Percentiles rank a stretch among this genome's conserved stretches.
Conservation (phyloP, 2,888 invertebrate genomes). For the Yponomeuta evonymella region DNA sequence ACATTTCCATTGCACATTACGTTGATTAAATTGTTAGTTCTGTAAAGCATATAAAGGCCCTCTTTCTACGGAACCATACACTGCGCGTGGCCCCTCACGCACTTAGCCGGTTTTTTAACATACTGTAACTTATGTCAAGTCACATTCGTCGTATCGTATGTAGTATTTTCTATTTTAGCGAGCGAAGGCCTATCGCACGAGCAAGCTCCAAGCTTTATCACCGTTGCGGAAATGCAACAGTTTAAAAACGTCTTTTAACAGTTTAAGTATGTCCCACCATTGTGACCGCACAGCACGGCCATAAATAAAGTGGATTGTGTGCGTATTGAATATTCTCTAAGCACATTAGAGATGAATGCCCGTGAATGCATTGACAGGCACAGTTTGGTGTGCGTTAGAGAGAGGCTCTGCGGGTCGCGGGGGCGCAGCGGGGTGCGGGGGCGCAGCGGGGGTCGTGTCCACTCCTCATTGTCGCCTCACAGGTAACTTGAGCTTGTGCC, state of each 20-base stretch:
- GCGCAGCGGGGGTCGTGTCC: constrained; percentile 28
- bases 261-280: constrained; percentile 36
- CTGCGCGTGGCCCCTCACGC: no score
- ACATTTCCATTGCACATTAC: no score
- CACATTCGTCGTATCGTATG: no score
- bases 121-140: no score
- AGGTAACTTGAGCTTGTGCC: constrained; percentile 25
- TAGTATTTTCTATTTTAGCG: no score
- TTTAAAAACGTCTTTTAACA: constrained; percentile 44
- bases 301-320: constrained; percentile 67
- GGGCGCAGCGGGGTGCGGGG: constrained; percentile 25
- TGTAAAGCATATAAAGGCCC: no score
- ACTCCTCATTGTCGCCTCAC: constrained; percentile 43
- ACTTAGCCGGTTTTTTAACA: no score
- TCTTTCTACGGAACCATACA: no score
- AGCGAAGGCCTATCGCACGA: no score
- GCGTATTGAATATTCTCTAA: constrained; percentile 61
- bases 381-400: constrained; percentile 18
- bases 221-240: constrained; percentile 58
- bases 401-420: constrained; percentile 45
- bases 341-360: constrained; percentile 69
- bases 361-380: constrained; percentile 58
- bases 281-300: constrained; percentile 57
- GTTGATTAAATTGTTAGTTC: no score
- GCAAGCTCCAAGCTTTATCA: no score